Percentiles rank a stretch among this genome's conserved stretches.
Conservation (phyloP, 2,113 vertebrate species). For the Hyla sarda region DNA sequence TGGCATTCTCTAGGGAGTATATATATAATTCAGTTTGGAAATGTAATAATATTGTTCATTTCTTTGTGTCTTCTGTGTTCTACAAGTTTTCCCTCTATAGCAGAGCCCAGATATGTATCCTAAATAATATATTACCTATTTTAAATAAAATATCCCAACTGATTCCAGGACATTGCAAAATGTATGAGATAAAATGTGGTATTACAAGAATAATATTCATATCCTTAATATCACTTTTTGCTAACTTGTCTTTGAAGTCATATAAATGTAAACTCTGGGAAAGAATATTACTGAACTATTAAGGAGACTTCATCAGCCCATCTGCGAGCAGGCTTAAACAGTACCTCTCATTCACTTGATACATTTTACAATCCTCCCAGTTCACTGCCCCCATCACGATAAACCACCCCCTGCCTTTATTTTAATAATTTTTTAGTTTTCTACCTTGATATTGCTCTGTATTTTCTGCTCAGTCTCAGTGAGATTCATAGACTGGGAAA, state of each 20-base stretch:
- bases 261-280: too few relatives aligned
- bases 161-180: background rate
- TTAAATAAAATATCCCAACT: background rate
- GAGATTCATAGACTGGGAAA: too few relatives aligned
- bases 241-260: background rate
- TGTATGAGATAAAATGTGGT: background rate
- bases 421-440: too few relatives aligned
- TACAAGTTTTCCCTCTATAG: background rate
- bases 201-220: background rate
- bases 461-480: too few relatives aligned
- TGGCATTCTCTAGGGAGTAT: background rate
- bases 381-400: too few relatives aligned
- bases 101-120: background rate
- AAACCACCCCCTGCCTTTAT: too few relatives aligned
- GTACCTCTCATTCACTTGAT: too few relatives aligned
- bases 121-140: constrained; percentile 9
- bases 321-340: too few relatives aligned
- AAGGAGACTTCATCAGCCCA: too few relatives aligned
- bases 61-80: background rate
- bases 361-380: too few relatives aligned
- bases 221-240: background rate
- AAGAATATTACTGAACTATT: too few relatives aligned
- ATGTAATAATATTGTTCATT: background rate
- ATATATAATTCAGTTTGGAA: background rate
- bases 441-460: too few relatives aligned